Evolutionary conservation across 2,888 invertebrate species (phyloP).

Genomic region (Sinelater perroti): DNA sequence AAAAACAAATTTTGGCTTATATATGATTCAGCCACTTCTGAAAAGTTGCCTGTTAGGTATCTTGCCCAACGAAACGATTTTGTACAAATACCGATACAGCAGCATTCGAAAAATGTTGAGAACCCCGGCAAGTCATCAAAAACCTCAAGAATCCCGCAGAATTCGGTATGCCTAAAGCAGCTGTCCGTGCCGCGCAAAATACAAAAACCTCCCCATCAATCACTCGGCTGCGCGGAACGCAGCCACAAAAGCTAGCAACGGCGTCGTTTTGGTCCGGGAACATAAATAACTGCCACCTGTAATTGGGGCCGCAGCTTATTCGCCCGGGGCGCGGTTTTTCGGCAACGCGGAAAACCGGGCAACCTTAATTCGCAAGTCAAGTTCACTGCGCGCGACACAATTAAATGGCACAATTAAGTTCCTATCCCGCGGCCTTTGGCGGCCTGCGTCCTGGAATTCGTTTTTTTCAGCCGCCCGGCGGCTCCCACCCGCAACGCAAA

Average conservation of each 20-base stretch:
- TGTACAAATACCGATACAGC: too few species aligned
- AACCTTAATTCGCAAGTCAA: too few species aligned
- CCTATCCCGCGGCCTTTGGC: constrained; percentile 11
- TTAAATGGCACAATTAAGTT: constrained; percentile 13
- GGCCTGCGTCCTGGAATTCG: constrained; percentile 5
- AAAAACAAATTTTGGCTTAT: too few species aligned
- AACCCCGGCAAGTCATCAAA: too few species aligned
- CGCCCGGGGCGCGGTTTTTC: neutral
- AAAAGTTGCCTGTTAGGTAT: too few species aligned
- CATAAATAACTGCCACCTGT: constrained; percentile 5
- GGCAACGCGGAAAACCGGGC: too few species aligned
- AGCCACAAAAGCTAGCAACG: constrained; percentile 9
- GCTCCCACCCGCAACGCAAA: constrained; percentile 10
- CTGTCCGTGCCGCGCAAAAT: too few species aligned
- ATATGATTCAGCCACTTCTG: too few species aligned
- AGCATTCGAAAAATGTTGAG: too few species aligned
- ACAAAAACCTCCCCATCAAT: neutral
- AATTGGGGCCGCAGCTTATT: constrained; percentile 12
- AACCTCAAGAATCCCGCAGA: too few species aligned
- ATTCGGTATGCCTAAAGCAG: too few species aligned
- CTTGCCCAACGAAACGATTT: too few species aligned
- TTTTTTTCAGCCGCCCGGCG: neutral
- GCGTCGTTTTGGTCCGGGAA: neutral
- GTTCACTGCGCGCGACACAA: constrained; percentile 1
- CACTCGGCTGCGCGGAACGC: neutral